phyloP scores from a whole-genome alignment of 2,797 vertebrate genomes.

The Tangara arthus region DNA sequence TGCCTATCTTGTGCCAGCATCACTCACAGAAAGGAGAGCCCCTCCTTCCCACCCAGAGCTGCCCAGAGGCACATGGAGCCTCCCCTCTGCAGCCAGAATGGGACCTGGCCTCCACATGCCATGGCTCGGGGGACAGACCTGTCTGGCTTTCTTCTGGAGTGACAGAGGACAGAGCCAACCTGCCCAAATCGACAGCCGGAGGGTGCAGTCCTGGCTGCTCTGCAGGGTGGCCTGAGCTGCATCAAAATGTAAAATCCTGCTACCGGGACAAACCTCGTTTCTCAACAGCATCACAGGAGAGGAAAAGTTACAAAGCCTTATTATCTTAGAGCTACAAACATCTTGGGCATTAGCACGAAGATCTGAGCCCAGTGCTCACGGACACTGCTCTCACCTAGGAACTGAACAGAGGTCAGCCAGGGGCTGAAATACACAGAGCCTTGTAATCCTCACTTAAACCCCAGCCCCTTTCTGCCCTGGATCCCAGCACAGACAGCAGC shows the following conservation, averaged over 20 bases:
- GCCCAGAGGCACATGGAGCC: neutral
- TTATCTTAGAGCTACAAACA: neutral
- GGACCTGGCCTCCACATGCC: neutral
- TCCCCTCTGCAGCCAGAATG: neutral
- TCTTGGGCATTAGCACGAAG: neutral
- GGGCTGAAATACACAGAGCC: neutral
- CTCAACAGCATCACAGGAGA: neutral
- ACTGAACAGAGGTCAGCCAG: neutral
- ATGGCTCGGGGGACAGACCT: neutral
- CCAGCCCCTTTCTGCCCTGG: neutral
- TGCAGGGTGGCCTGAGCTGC: neutral
- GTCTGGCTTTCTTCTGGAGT: neutral
- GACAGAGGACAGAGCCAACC: neutral
- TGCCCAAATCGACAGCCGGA: rapidly evolving
- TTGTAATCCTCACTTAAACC: neutral
- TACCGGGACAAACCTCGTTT: neutral
- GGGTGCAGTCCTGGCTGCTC: neutral
- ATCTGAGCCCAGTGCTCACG: rapidly evolving
- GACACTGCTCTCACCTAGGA: neutral
- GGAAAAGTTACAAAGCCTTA: neutral
- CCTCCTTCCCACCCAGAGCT: neutral
- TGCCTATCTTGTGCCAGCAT: neutral
- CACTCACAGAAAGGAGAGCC: neutral
- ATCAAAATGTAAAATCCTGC: neutral
- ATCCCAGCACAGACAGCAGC: neutral